phyloP scores from a whole-genome alignment of 2,113 vertebrate genomes.

The Oxygymnocypris stewartii region DNA sequence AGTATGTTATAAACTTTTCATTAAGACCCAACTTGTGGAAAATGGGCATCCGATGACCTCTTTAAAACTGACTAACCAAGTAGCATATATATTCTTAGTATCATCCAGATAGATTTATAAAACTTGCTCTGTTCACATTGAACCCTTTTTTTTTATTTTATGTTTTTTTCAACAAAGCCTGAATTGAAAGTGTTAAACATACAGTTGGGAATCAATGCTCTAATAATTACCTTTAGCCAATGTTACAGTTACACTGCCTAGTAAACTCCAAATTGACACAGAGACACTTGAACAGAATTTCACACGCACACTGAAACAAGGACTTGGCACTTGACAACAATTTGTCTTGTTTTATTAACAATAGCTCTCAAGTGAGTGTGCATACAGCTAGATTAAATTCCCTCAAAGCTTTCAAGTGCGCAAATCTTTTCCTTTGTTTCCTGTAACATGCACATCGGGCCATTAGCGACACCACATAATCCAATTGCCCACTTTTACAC shows the following conservation, averaged over 20 bases:
- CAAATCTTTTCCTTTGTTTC: constrained; percentile 44
- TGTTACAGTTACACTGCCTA: background rate
- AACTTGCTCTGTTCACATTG: background rate
- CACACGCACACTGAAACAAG: background rate
- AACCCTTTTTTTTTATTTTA: too few relatives aligned
- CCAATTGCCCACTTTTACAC: constrained; percentile 61
- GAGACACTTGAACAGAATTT: background rate
- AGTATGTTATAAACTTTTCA: too few relatives aligned
- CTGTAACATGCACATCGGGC: constrained; percentile 51
- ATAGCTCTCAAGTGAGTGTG: constrained; percentile 33
- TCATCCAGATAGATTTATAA: background rate
- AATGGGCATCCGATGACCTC: too few relatives aligned
- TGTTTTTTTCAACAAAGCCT: background rate
- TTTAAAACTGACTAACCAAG: background rate
- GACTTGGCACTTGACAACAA: constrained; percentile 35
- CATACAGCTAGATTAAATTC: constrained; percentile 41
- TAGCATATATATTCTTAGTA: background rate
- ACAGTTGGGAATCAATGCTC: background rate
- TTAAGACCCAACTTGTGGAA: too few relatives aligned
- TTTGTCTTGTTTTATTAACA: constrained; percentile 18
- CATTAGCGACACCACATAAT: constrained; percentile 71
- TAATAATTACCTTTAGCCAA: background rate
- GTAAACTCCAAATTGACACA: background rate
- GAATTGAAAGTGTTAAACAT: background rate
- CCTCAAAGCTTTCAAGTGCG: constrained; percentile 40